Conservation (phyloP, 2,888 invertebrate genomes). For the Calephelis perditalis region DNA sequence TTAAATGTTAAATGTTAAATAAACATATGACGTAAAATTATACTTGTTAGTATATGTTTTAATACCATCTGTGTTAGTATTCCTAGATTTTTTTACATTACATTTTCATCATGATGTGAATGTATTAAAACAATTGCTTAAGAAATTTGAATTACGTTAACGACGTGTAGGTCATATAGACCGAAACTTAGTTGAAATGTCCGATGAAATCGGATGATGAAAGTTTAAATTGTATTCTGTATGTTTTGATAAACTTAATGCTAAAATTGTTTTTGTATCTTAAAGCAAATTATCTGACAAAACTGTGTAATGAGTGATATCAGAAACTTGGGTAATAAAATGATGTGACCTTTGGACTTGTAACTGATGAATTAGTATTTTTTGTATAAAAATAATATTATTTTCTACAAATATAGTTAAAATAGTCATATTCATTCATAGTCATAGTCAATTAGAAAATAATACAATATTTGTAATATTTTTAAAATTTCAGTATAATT, state of each 20-base stretch:
- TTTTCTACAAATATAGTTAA: no score
- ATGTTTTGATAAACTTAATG: constrained; percentile 5
- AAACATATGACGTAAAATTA: no score
- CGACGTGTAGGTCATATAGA: constrained; percentile 21
- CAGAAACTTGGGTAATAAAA: constrained; percentile 2
- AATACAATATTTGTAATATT: no score
- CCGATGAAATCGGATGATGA: constrained; percentile 46
- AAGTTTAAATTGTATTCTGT: constrained; percentile 14
- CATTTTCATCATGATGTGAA: constrained; percentile 3
- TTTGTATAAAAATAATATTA: no score
- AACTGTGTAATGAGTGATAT: constrained; percentile 20
- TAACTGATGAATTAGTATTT: no score
- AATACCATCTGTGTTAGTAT: no score
- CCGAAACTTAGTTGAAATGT: constrained; percentile 33
- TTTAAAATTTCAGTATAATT: no score
- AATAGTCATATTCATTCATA: no score
- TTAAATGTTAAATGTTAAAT: no score
- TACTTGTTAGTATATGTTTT: no score
- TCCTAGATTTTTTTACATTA: no score
- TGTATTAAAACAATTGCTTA: constrained; percentile 30
- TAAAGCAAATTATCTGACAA: neutral
- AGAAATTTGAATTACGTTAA: constrained; percentile 32
- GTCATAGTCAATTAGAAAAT: no score
- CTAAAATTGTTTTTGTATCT: constrained; percentile 1
- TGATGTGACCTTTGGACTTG: neutral